A percentile compares a stretch with the other conserved stretches of the same genome.
Evolutionary conservation across 2,797 vertebrate species (phyloP).

Genomic region (Toxotes lorentzi): DNA sequence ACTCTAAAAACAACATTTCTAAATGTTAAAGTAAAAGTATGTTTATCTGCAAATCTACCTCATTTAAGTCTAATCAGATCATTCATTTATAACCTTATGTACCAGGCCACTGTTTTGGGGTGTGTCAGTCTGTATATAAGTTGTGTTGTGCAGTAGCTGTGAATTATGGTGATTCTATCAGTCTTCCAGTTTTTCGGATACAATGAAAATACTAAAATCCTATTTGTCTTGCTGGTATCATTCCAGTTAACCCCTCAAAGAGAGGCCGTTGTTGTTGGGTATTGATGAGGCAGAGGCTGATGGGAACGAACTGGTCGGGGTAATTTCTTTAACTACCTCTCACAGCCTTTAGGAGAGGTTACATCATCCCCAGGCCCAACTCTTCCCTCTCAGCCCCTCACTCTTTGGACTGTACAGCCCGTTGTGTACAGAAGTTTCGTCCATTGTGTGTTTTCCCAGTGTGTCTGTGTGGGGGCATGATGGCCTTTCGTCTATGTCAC

Average conservation of each 20-base stretch:
- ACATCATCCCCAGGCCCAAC: conserved; percentile 61
- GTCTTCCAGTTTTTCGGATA: not conserved
- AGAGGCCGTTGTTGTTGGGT: conserved; percentile 24
- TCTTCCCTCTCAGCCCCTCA: conserved; percentile 45
- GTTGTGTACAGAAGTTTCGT: conserved; percentile 57
- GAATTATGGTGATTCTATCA: not conserved
- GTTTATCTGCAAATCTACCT: not conserved
- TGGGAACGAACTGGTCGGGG: conserved; percentile 23
- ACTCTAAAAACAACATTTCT: not conserved
- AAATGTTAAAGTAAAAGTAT: not conserved
- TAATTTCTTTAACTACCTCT: conserved; percentile 34
- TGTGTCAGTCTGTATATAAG: not conserved
- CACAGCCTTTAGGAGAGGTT: conserved; percentile 51
- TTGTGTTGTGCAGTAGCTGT: not conserved
- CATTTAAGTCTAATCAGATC: not conserved
- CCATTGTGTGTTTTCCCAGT: conserved; percentile 39
- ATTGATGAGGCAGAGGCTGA: conserved; percentile 20
- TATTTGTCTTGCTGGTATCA: not conserved
- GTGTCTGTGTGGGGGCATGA: not conserved
- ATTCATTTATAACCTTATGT: not conserved
- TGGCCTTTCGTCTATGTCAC: not conserved
- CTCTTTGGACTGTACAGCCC: conserved; percentile 26
- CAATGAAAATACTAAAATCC: not conserved
- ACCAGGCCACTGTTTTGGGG: not conserved
- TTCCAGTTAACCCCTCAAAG: conserved; percentile 9